A percentile compares a stretch with the other conserved stretches of the same genome.
These are phyloP conservation scores for Sycobia sp. DNA, from an alignment of 1,140 invertebrate species.

Conservation along the genomic window DNA sequence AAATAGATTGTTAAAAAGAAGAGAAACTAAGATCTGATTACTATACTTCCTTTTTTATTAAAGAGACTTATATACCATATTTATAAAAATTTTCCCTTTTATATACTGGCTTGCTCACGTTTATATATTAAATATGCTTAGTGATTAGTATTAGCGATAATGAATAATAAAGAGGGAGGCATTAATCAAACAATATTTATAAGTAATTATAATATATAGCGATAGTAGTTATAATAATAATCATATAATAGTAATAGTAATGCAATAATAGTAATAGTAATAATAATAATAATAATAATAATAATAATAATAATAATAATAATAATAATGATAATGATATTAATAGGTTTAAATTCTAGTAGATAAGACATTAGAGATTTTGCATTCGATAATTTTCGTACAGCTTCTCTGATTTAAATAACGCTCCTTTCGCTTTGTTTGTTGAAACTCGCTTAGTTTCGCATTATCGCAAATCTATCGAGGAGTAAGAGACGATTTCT, in stretches of 20 bases:
- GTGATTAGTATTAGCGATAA: slow-evolving; percentile 51
- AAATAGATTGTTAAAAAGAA: slow-evolving; percentile 36
- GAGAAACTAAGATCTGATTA: slow-evolving; percentile 45
- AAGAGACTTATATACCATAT: slow-evolving; percentile 24
- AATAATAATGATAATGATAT: slow-evolving; percentile 39
- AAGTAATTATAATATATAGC: slow-evolving; percentile 45
- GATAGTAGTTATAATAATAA: slow-evolving; percentile 38
- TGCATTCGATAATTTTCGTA: slow-evolving; percentile 44
- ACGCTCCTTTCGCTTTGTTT: slow-evolving; percentile 38
- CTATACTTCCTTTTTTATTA: slow-evolving; percentile 35
- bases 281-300: slow-evolving; percentile 39
- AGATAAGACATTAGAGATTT: slow-evolving; percentile 55
- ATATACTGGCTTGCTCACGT: slow-evolving; percentile 38
- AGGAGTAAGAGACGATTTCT: slow-evolving; percentile 46
- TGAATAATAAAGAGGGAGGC: slow-evolving; percentile 47
- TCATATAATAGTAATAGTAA: slow-evolving; percentile 43
- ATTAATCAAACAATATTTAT: slow-evolving; percentile 56
- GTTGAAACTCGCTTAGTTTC: slow-evolving; percentile 31
- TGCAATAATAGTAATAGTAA: slow-evolving; percentile 30
- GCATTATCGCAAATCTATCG: slow-evolving; percentile 39
- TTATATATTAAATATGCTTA: slow-evolving; percentile 44
- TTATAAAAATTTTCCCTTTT: slow-evolving; percentile 36
- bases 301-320: slow-evolving; percentile 41
- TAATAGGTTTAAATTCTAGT: slow-evolving; percentile 45
- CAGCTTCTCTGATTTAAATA: slow-evolving; percentile 42